Conservation (phyloP, 2,888 invertebrate genomes). For the Pollenia griseotomentosa region DNA sequence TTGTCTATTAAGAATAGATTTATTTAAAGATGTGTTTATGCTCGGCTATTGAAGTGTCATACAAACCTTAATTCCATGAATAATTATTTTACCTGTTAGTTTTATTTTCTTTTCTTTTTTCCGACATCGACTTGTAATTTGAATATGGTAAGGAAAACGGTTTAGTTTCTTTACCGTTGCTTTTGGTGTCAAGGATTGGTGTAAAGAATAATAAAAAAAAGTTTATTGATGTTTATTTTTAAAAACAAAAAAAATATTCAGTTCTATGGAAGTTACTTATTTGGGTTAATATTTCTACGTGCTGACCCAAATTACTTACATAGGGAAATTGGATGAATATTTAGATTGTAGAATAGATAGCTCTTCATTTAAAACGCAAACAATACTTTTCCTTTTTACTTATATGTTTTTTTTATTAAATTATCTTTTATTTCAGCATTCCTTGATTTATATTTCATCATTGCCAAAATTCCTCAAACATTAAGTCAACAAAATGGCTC, state of each 20-base stretch:
- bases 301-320: not conserved
- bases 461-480: slow-evolving; percentile 37
- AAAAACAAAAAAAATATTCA: not conserved
- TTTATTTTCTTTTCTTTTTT: not conserved
- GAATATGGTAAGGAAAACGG: not conserved
- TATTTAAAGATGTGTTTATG: not conserved
- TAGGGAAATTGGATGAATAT: too few species aligned
- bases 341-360: too few species aligned
- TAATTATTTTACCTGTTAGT: slow-evolving; percentile 12
- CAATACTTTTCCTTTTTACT: not conserved
- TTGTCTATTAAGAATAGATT: not conserved
- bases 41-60: not conserved
- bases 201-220: slow-evolving; percentile 10
- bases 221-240: not conserved
- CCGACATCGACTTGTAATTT: slow-evolving; percentile 7
- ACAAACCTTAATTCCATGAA: not conserved
- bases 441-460: slow-evolving; percentile 17
- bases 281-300: not conserved
- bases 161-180: not conserved
- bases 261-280: slow-evolving; percentile 17
- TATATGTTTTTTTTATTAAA: not conserved
- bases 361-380: too few species aligned
- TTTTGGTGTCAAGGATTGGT: slow-evolving; percentile 59
- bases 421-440: slow-evolving; percentile 57
- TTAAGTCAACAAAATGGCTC: slow-evolving; percentile 71